Base-by-base conservation (phyloP, 2,113 vertebrate species). In the Seriola aureovittata region DNA sequence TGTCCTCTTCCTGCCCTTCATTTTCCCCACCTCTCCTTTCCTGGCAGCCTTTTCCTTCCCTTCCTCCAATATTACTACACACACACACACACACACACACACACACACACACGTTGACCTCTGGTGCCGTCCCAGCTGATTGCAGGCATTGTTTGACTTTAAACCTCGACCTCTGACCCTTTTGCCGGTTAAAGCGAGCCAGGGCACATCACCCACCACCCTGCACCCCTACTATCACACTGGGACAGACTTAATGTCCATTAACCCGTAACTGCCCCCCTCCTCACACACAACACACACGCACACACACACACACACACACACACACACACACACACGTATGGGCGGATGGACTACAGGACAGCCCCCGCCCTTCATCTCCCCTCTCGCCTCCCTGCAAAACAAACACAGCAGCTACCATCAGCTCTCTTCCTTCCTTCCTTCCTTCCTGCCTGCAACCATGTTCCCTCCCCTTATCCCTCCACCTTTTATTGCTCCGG, bases 351-450 rank as follows among this genome's bases (percentile, higher is more conserved):
- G 67, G 40, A 82, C 81, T 67, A 73, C 80, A 59, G 83, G 71
- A 81, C 75, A 67, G 11, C 71, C 66, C 78, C 85, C 80, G 46
- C 86, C 80, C 82, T 86, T 57, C 74, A 86, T 64, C 81, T 48
- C 82, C 89, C 64, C 81, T 68, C 80, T 71, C 76, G 55, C 84
- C 81, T 80, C 77, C 59, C 71, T 82, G 82, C 75, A 91, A 90
- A 93, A 90, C 85, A 88, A 92, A 92, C 91, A 93, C 87, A 87
- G 82, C 59, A 36, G 72, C 85, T 72, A 80, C 71, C 68, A n/a
- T 84, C 87, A 81, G 80, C 84, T 79, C 73, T 65, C 85, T 89
- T 91, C 87, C 90, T 87, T 80, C 72, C 84, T 79, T 65, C 85
- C 73, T 71, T 78, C 85, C 66, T 88, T 81, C 75, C 82, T 74